Conservation (phyloP, 2,113 vertebrate genomes). For the Chiloscyllium plagiosum region DNA sequence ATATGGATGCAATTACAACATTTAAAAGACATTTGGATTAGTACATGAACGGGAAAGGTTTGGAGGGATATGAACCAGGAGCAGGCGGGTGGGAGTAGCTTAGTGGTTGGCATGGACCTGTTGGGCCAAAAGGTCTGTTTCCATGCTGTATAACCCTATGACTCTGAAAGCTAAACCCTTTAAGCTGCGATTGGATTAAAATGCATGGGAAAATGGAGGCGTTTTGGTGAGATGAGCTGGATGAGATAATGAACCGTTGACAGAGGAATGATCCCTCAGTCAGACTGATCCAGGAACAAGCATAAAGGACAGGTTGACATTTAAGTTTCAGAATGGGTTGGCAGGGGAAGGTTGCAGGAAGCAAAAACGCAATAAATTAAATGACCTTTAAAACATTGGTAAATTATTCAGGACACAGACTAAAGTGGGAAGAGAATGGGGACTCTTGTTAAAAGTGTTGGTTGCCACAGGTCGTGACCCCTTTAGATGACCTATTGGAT, state of each 20-base stretch:
- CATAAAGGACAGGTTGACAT: background rate
- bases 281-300: background rate
- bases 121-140: no score
- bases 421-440: background rate
- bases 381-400: conserved; percentile 8
- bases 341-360: background rate
- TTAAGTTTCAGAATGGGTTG: background rate
- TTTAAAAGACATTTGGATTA: no score
- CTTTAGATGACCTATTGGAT: background rate
- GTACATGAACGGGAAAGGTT: no score
- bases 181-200: background rate
- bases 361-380: background rate
- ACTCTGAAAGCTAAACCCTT: background rate
- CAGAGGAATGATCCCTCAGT: background rate
- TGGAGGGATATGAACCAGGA: no score
- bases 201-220: background rate
- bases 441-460: background rate
- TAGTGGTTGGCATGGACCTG: no score
- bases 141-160: no score
- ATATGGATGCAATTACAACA: no score
- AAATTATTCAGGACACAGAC: conserved; percentile 21
- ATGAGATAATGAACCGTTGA: background rate
- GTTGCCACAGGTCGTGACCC: background rate
- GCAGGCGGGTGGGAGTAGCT: no score
- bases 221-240: background rate